These are phyloP conservation scores for Anarsia innoxiella DNA, from an alignment of 2,888 invertebrate genomes.

Conservation along the genomic window DNA sequence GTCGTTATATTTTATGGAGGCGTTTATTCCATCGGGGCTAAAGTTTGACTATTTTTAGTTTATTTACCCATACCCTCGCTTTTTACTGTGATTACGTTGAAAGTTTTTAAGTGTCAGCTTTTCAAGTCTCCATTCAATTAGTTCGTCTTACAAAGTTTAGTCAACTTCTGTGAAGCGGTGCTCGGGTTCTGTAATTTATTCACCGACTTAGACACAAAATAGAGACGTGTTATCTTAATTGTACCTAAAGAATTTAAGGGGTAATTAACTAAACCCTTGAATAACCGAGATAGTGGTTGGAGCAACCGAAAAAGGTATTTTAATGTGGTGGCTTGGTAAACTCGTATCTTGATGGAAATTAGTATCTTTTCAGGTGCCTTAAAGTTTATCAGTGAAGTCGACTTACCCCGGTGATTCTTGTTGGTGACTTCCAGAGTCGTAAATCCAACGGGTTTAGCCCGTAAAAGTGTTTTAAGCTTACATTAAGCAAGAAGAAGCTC, in stretches of 20 bases:
- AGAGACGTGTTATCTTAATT: constrained; percentile 2
- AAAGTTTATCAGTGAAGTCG: constrained; percentile 5
- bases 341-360: constrained; percentile 9
- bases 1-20: constrained; percentile 13
- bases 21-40: constrained; percentile 12
- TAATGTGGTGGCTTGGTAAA: too few species aligned
- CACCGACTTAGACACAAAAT: neutral
- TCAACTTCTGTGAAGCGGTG: too few species aligned
- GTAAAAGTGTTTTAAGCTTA: constrained; percentile 7
- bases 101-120: too few species aligned
- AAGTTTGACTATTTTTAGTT: constrained; percentile 13
- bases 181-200: too few species aligned
- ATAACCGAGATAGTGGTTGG: too few species aligned
- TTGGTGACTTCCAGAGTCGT: constrained; percentile 8
- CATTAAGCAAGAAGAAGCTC: constrained; percentile 3
- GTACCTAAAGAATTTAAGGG: constrained; percentile 1
- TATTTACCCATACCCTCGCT: constrained; percentile 11
- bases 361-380: constrained; percentile 4
- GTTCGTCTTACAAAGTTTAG: too few species aligned
- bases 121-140: neutral
- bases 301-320: too few species aligned
- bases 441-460: constrained; percentile 8
- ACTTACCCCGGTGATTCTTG: constrained; percentile 9
- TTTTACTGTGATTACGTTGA: too few species aligned
- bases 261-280: neutral